Evolutionary conservation across 2,797 vertebrate species (phyloP), one percentile per base, ranked within the genome.

Genomic region (Novumbra hubbsi): DNA sequence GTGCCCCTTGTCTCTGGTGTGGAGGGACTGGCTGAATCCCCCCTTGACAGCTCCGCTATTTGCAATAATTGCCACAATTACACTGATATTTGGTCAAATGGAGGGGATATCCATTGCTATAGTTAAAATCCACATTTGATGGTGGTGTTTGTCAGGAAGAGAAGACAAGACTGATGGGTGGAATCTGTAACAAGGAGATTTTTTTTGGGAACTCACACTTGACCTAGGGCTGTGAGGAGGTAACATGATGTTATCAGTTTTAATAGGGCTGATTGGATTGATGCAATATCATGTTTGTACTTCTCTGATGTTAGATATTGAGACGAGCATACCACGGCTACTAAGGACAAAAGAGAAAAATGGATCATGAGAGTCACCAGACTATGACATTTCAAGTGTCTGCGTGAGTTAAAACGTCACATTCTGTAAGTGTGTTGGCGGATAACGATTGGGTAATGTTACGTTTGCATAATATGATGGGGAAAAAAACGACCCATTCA

Each of bases 61-160:
- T 88, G 83, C 87, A 77, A 74, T 92, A 93, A 93, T 94, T 90
- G 82, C 80, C 76, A 82, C 85, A 89, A 89, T 92, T 88, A 85
- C 9, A 0, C 70, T 79, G 71, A 49, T 81, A 85, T 86, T 82
- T 5, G 5, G 78, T 81, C 73, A 66, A 69, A 75, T 75, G 1
- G 72, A 69, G 63, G 79, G 83, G 87, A 85, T 73, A 84, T 88
- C 80, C 82, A 82, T 77, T 2, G 80, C 17, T 16, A 79, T 41
- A 8, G 79, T 68, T 73, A 77, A 62, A 76, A 77, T n/a, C 28
- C 77, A 77, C 19, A 75, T 65, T 60, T 78, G 79, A 83, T 2
- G 74, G 76, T 68, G 60, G 41, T 19, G 76, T 19, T 68, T 78
- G 81, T 81, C 76, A 81, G 77, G 83, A 78, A 84, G 57, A 48